phyloP scores from a whole-genome alignment of 2,888 invertebrate species.

The Clunio marinus region DNA sequence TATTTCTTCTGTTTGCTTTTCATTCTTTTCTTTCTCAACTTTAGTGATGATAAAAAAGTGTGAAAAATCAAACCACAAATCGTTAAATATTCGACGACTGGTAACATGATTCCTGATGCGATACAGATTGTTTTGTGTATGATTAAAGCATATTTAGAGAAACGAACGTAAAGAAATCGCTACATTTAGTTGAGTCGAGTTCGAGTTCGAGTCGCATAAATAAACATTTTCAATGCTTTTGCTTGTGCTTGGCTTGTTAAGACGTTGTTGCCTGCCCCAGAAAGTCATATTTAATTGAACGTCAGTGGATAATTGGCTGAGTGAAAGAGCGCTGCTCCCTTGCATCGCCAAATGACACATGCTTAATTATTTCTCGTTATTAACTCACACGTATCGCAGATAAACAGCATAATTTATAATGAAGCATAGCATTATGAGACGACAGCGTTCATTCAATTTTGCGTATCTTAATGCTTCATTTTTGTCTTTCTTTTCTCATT shows the following conservation, averaged over 20 bases:
- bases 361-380: conserved; percentile 24
- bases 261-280: conserved; percentile 8
- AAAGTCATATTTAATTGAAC: conserved; percentile 34
- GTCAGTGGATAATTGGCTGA: conserved; percentile 20
- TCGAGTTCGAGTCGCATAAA: conserved; percentile 26
- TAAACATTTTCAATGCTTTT: conserved; percentile 33
- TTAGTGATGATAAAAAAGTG: not conserved
- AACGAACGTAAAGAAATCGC: not conserved
- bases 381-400: not conserved
- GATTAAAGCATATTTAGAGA: not conserved
- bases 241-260: conserved; percentile 17
- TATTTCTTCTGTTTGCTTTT: not conserved
- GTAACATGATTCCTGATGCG: conserved; percentile 1
- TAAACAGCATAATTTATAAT: not conserved
- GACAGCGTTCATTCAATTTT: too few species aligned
- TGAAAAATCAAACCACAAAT: conserved; percentile 19
- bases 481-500: not conserved
- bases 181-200: conserved; percentile 1
- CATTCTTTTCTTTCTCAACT: not conserved
- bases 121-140: not conserved
- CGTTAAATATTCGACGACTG: not conserved
- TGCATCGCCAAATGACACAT: conserved; percentile 32
- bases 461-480: too few species aligned
- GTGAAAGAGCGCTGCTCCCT: conserved; percentile 12
- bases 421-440: not conserved